Evolutionary conservation across 2,888 invertebrate species (phyloP), one percentile per base, ranked within the genome.

Genomic region (Tachystola acroxantha): DNA sequence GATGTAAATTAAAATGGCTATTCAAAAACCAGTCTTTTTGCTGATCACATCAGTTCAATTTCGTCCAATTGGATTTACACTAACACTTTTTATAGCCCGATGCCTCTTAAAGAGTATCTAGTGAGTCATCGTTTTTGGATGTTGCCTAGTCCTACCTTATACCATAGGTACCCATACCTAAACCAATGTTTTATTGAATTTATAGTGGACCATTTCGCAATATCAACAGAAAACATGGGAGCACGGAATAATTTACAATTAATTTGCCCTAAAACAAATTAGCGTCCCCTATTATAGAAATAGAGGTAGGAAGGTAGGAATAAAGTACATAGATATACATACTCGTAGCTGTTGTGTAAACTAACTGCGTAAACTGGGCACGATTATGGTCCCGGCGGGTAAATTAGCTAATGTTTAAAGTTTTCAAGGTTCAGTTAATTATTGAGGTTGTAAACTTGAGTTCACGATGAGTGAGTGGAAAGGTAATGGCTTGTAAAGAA

Each of bases 341-440:
- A n/a, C n/a, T n/a, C n/a, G n/a, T n/a, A 33, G 7, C 33, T 20
- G 10, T 25, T 28, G 19, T 29, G n/a, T 25, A 12, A 36, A 36
- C 37, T 40, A 39, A 36, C 37, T 39, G 38, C 48, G 38, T 46
- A 44, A 43, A 43, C 35, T 40, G 52, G 43, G 53, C 44, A 46
- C 45, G 50, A 53, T 53, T 47, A 46, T 35, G 48, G 48, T 53
- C 50, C 46, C 49, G 40, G 16, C 36, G 55, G 61, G 57, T 60
- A 68, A 70, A 73, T 75, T 70, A 72, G 67, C 64, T 70, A 67
- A 71, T 66, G 68, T 60, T 68, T 61, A 58, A 75, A 77, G 71
- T 78, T 75, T 65, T 64, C 62, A 69, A 66, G 67, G 70, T 61
- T 73, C 57, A 48, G 60, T 71, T 72, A 77, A 77, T 76, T 77